Base-by-base conservation (phyloP, 2,797 vertebrate genomes). In the Takifugu rubripes region DNA sequence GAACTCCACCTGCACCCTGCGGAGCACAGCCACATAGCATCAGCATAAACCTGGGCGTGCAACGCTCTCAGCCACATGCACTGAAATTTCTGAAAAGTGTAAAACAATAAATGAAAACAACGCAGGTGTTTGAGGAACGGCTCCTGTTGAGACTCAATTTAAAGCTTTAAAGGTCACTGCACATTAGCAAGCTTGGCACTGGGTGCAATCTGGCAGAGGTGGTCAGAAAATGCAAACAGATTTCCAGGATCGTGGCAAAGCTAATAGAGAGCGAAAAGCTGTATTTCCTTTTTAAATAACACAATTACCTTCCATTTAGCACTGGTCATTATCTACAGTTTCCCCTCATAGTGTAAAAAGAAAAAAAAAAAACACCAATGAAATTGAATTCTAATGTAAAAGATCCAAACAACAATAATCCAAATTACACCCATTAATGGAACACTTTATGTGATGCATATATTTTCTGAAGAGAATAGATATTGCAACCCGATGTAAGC, bases 1-100 rank as follows among this genome's bases (percentile, higher is more conserved):
- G 81, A 94, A 94, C 84, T 93, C 92, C 75, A 93, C 92, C 79
- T 93, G 92, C 49, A 93, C 92, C 88, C 92, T 93, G 82, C 10
- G 11, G 61, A 52, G 17, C 10, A 48, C 17, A 24, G 46, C 15
- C 17, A 48, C 46, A 21, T 24, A 21, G n/a, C 3, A 6, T 46
- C 44, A 46, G 17, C 5, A 33, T 44, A 14, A 55, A 49, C n/a
- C 4, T 25, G 10, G 2, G 40, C 27, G 59, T 25, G 29, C 17
- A 7, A 25, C 14, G 25, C 5, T 24, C 9, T 40, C 0, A 17
- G 9, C 26, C 49, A 40, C 40, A 58, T 33, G 25, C 11, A 58
- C 14, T 46, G 3, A 42, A 40, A 40, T 14, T 14, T 40, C 12
- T 40, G 36, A 40, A 40, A 40, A 14, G 14, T 14, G 36, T 14